Base-by-base conservation (phyloP, 2,797 vertebrate genomes). In the Periophthalmus magnuspinnatus region DNA sequence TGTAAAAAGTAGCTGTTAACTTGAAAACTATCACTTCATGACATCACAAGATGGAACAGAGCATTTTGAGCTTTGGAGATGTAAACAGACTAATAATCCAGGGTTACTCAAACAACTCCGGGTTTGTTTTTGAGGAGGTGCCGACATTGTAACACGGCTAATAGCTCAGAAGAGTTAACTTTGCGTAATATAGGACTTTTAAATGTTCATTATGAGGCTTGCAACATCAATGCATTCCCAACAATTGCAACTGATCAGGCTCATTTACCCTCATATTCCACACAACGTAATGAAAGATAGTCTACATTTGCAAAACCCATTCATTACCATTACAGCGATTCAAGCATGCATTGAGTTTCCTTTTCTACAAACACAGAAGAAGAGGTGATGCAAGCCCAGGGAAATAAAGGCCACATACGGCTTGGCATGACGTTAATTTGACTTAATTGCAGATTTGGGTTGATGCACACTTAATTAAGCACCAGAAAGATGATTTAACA, bases 381-480 rank as follows among this genome's bases (percentile, higher is more conserved):
- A 32, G 41, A 68, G 69, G 33, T 79, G 81, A 78, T 67, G 77
- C 73, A 86, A 82, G 83, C 58, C 75, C 41, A 79, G 48, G 77
- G 81, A 65, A 81, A 75, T 71, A 65, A 60, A 68, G 36, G 41
- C 34, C 50, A 61, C 78, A 78, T 62, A 52, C 17, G 7, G 50
- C 16, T 60, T 19, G 54, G 14, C 0, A 8, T 74, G 80, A 78
- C 80, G 79, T 69, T 66, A 50, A 76, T 79, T 79, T 24, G 67
- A 76, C 17, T 55, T 28, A 77, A 78, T 80, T 67, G 54, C 50
- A 58, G 52, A 71, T 84, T 85, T 57, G 22, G 48, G 57, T 36
- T 65, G 80, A 76, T 80, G 80, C 79, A 75, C 55, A 56, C 78
- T 85, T 82, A 76, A 83, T 75, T 75, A 77, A 59, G 65, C 52